phyloP scores from a whole-genome alignment of 2,113 vertebrate genomes.

The Microtus pennsylvanicus region DNA sequence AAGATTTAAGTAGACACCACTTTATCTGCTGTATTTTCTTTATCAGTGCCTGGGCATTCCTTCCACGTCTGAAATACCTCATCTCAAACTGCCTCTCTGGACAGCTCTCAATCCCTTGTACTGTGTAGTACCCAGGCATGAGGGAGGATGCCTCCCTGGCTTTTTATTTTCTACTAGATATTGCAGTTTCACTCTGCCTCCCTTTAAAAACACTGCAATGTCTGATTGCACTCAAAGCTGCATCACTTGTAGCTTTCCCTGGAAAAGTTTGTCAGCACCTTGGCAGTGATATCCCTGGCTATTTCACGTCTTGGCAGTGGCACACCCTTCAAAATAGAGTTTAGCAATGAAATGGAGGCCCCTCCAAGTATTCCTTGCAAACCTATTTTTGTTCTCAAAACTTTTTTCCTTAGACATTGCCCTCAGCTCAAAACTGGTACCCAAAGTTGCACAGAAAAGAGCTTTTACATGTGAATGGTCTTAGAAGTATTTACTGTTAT shows the following conservation, averaged over 20 bases:
- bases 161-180: conserved; percentile 56
- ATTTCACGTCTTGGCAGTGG: conserved; percentile 50
- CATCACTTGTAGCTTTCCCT: conserved; percentile 40
- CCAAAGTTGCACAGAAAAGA: conserved; percentile 19
- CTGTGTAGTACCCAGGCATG: neutral
- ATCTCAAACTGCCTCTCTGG: neutral
- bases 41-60: neutral
- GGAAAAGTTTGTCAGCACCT: conserved; percentile 60
- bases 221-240: conserved; percentile 46
- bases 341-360: conserved; percentile 57
- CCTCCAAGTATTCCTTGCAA: conserved; percentile 40
- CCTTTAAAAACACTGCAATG: conserved; percentile 31
- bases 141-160: neutral
- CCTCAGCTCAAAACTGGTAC: neutral
- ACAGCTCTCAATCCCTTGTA: neutral
- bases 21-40: neutral
- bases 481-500: neutral
- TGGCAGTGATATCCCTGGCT: neutral
- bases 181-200: neutral
- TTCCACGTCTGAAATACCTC: conserved; percentile 2
- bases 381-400: conserved; percentile 51
- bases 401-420: conserved; percentile 46
- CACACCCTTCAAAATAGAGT: neutral
- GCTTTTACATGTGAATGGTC: neutral
- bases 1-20: neutral